phyloP scores from a whole-genome alignment of 2,888 invertebrate species.

The Spisula subtruncata region DNA sequence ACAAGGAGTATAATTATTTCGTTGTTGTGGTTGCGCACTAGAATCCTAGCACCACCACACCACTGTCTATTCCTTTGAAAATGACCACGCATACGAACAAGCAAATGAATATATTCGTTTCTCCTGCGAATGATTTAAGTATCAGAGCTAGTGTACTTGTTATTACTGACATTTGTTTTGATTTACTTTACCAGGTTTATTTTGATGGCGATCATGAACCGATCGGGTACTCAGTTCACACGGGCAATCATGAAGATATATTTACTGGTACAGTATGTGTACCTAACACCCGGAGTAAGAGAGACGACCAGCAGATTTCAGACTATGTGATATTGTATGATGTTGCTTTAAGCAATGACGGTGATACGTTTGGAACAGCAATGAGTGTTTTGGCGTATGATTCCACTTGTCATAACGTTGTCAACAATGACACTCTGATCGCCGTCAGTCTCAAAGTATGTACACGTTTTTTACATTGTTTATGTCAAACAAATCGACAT shows the following conservation, averaged over 20 bases:
- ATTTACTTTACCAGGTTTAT: not conserved
- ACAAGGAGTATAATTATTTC: too few species aligned
- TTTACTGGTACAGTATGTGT: constrained; percentile 46
- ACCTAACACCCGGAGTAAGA: not conserved
- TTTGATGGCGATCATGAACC: not conserved
- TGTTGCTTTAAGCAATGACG: constrained; percentile 36
- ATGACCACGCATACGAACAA: too few species aligned
- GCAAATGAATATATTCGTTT: too few species aligned
- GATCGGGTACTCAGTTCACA: not conserved
- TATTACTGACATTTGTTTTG: too few species aligned
- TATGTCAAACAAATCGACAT: too few species aligned
- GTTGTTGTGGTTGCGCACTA: too few species aligned
- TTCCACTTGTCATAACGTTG: constrained; percentile 20
- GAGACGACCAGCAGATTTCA: not conserved
- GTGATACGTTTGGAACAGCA: constrained; percentile 1
- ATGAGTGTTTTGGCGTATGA: constrained; percentile 21
- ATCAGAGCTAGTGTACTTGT: too few species aligned
- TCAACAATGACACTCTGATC: not conserved
- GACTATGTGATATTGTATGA: not conserved
- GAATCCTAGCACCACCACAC: too few species aligned
- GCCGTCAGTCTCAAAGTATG: constrained; percentile 18
- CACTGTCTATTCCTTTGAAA: too few species aligned
- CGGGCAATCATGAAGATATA: constrained; percentile 39
- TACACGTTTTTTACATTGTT: too few species aligned
- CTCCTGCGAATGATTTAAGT: too few species aligned